Percentiles rank a stretch among this genome's conserved stretches.
phyloP scores from a whole-genome alignment of 2,113 vertebrate genomes.

The Alces alces region DNA sequence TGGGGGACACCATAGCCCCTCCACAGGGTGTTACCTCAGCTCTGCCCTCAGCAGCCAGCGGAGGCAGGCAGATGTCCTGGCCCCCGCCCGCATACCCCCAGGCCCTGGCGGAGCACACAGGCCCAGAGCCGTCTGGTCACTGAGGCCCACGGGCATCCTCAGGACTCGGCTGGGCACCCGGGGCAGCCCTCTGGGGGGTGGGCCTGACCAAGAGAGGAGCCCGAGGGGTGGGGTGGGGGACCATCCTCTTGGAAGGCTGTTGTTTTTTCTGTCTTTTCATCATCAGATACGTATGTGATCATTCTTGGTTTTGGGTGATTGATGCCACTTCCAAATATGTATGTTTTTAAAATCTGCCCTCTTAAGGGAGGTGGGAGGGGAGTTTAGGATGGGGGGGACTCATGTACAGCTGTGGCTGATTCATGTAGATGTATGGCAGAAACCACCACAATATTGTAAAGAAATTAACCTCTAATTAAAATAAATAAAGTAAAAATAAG shows the following conservation, averaged over 20 bases:
- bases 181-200: neutral
- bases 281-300: neutral
- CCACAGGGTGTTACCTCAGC: no score
- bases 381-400: neutral
- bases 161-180: neutral
- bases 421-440: neutral
- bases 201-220: neutral
- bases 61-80: neutral
- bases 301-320: neutral
- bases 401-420: neutral
- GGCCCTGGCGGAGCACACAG: neutral
- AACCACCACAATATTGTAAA: neutral
- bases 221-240: neutral
- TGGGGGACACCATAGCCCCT: neutral
- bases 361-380: neutral
- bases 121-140: neutral
- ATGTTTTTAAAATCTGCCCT: neutral
- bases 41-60: neutral
- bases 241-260: fast-evolving
- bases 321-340: neutral
- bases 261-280: neutral
- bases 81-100: neutral
- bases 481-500: neutral
- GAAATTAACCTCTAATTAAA: neutral
- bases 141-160: neutral